Evolutionary conservation across 2,888 invertebrate species (phyloP).

Genomic region (Aporophyla lueneburgensis): DNA sequence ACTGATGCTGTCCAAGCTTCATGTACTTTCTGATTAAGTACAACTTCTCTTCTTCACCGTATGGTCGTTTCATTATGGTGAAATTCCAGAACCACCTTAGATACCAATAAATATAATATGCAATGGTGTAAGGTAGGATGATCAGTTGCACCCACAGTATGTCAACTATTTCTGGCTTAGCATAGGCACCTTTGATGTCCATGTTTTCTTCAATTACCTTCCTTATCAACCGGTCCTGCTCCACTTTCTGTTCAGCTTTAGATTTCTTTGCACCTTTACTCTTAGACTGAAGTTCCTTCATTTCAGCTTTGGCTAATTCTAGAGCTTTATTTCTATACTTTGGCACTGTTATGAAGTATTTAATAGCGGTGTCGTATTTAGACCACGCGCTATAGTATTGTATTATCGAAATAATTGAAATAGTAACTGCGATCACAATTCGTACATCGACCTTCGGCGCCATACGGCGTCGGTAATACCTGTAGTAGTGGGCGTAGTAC

Average conservation of each 20-base stretch:
- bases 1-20: slow-evolving; percentile 93
- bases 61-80: slow-evolving; percentile 93
- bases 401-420: slow-evolving; percentile 95
- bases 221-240: slow-evolving; percentile 95
- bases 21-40: slow-evolving; percentile 95
- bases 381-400: slow-evolving; percentile 96
- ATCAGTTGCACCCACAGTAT: slow-evolving; percentile 96
- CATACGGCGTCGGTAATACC: slow-evolving; percentile 96
- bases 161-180: slow-evolving; percentile 94
- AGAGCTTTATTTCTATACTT: slow-evolving; percentile 96
- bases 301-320: slow-evolving; percentile 92
- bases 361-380: slow-evolving; percentile 95
- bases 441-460: slow-evolving; percentile 98
- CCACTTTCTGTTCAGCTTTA: slow-evolving; percentile 93
- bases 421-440: slow-evolving; percentile 95
- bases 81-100: slow-evolving; percentile 96
- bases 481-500: slow-evolving; percentile 97
- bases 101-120: slow-evolving; percentile 94
- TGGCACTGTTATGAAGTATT: slow-evolving; percentile 96
- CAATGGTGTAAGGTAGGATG: slow-evolving; percentile 94
- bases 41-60: slow-evolving; percentile 95
- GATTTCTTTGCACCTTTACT: slow-evolving; percentile 87
- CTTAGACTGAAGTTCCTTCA: slow-evolving; percentile 90
- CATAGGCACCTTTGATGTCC: slow-evolving; percentile 98
- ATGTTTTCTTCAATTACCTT: slow-evolving; percentile 97